Evolutionary conservation across 2,113 vertebrate genomes (phyloP), one percentile per base, ranked within the genome.

Genomic region (Ariopsis seemanni): DNA sequence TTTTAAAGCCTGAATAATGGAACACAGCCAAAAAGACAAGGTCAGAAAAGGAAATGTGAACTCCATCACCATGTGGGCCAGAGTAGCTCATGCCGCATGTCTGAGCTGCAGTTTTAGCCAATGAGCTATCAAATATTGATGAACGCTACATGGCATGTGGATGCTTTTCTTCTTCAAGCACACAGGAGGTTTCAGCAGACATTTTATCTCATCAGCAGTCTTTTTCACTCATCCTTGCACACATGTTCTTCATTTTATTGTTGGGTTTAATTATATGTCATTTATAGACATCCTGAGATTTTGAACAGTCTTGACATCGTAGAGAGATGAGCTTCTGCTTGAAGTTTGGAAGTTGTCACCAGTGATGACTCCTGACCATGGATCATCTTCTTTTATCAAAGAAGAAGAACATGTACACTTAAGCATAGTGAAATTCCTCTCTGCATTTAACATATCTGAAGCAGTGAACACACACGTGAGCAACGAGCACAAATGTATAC

Each of bases 111-210:
- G 53, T 62, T 25, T 85, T 52, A 83, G 55, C 82, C 8, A 82
- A 75, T 27, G 52, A 1, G 10, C 42, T 69, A 81, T 89, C 65
- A 90, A 90, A 90, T 83, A 90, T 90, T 90, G 84, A 88, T 86
- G 75, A 82, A 42, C 6, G 1, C 63, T 75, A 57, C 57, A 30
- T 87, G 84, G 82, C 86, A 57, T 34, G 50, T 67, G 50, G 72
- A 78, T 15, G 22, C 58, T 83, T 53, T 53, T 27, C 48, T 87
- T 79, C 72, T 83, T 50, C 27, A 75, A 82, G 77, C 69, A 87
- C 67, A 63, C 30, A 57, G 80, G 72, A 77, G 55, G 82, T 84
- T 62, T n/a, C 67, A 18, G 50, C 57, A 55, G 81, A 57, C 55
- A 85, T 82, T 88, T 63, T 85, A 52, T 30, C 69, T 57, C 50